Evolutionary conservation across 2,113 vertebrate genomes (phyloP).

Genomic region (Megaceryle torquata): DNA sequence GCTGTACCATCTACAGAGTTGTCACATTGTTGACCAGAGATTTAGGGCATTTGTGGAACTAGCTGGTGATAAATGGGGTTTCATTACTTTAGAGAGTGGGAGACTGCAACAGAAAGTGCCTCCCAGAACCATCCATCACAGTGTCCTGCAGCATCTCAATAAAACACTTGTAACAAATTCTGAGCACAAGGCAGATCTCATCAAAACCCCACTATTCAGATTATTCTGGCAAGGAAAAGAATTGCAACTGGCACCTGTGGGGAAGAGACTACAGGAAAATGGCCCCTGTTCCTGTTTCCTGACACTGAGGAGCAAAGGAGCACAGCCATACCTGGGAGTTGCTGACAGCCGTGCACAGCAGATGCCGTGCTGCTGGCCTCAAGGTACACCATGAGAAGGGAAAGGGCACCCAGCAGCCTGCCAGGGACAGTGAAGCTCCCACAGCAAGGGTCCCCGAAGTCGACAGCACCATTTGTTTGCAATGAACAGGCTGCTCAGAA

Average conservation of each 20-base stretch:
- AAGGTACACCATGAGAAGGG: rapidly evolving
- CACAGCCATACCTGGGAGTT: not conserved
- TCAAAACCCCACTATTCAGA: not conserved
- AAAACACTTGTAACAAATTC: not conserved
- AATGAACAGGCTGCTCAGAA: not conserved
- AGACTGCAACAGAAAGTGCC: not conserved
- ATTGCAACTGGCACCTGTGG: not conserved
- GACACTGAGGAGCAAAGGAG: not conserved
- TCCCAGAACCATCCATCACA: not conserved
- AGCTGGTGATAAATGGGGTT: not conserved
- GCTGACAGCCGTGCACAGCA: too few relatives aligned
- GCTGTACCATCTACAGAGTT: not conserved
- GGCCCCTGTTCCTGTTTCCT: not conserved
- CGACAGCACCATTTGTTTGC: rapidly evolving
- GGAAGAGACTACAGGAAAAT: not conserved
- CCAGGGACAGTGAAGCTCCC: not conserved
- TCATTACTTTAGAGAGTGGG: not conserved
- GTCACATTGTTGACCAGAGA: not conserved
- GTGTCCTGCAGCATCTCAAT: not conserved
- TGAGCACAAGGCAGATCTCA: not conserved
- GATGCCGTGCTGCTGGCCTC: rapidly evolving
- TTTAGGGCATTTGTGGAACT: not conserved
- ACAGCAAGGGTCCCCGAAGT: not conserved
- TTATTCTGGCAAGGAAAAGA: not conserved
- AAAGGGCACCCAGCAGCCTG: not conserved